Conservation (phyloP, 2,888 invertebrate species). For the Gerris lacustris region DNA sequence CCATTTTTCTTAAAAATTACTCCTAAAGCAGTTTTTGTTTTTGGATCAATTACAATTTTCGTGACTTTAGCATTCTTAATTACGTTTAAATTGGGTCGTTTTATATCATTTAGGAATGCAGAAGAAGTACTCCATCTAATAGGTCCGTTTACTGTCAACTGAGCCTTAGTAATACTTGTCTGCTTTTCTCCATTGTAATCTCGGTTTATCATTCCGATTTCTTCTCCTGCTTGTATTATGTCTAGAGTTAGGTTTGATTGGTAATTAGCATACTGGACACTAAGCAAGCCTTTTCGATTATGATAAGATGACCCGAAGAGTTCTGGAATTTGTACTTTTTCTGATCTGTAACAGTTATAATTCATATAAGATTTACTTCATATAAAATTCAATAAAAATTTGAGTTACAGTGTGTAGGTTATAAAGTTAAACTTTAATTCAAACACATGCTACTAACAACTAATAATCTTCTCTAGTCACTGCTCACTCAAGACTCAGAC, state of each 20-base stretch:
- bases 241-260: constrained; percentile 69
- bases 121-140: constrained; percentile 72
- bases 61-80: constrained; percentile 63
- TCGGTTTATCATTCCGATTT: constrained; percentile 71
- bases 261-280: constrained; percentile 73
- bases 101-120: constrained; percentile 68
- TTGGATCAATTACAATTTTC: constrained; percentile 37
- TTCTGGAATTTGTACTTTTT: constrained; percentile 43
- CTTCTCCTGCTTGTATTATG: constrained; percentile 65
- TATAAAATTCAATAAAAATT: too few species aligned
- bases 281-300: constrained; percentile 64
- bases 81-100: constrained; percentile 68
- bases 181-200: constrained; percentile 79
- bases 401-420: too few species aligned
- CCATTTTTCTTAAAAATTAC: constrained; percentile 64
- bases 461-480: too few species aligned
- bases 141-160: constrained; percentile 63
- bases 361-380: too few species aligned
- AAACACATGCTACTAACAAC: too few species aligned
- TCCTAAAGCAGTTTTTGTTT: constrained; percentile 62
- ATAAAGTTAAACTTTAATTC: too few species aligned
- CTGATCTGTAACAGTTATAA: not conserved
- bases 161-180: constrained; percentile 79
- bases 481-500: too few species aligned
- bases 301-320: constrained; percentile 66